Evolutionary conservation across 1,140 invertebrate species (phyloP).

Genomic region (Dendroctonus valens): DNA sequence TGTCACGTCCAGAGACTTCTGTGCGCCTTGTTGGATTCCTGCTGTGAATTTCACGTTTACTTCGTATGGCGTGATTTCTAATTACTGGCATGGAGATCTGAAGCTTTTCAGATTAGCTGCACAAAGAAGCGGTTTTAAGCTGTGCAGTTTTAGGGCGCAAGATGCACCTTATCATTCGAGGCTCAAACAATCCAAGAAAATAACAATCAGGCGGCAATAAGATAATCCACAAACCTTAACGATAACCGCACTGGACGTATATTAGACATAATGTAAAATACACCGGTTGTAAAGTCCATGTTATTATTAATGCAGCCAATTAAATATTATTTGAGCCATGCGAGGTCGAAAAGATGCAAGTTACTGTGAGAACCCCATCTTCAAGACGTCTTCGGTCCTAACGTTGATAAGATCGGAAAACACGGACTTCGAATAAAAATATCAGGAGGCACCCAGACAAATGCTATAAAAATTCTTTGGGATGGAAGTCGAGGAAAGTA

Average conservation of each 20-base stretch:
- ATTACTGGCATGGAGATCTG: conserved; percentile 33
- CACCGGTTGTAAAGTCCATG: too few relatives aligned
- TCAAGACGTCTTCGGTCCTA: neutral
- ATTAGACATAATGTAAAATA: too few relatives aligned
- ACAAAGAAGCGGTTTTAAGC: neutral
- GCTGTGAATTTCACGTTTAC: conserved; percentile 37
- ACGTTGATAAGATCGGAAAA: conserved; percentile 27
- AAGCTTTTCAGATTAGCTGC: conserved; percentile 12
- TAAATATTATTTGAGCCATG: too few relatives aligned
- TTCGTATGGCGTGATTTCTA: conserved; percentile 32
- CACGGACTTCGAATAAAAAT: conserved; percentile 27
- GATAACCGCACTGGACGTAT: too few relatives aligned
- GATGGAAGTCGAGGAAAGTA: conserved; percentile 1
- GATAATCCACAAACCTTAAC: too few relatives aligned
- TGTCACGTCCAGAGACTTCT: conserved; percentile 42
- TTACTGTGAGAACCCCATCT: too few relatives aligned
- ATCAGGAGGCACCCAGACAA: conserved; percentile 26
- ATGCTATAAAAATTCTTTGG: conserved; percentile 29
- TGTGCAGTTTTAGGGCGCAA: too few relatives aligned
- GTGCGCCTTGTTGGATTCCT: conserved; percentile 35
- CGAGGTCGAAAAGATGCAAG: too few relatives aligned
- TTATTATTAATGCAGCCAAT: too few relatives aligned
- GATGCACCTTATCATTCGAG: too few relatives aligned
- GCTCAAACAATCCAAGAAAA: too few relatives aligned
- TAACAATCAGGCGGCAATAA: too few relatives aligned